Conservation (phyloP, 2,888 invertebrate species). For the Ditula angustiorana region DNA sequence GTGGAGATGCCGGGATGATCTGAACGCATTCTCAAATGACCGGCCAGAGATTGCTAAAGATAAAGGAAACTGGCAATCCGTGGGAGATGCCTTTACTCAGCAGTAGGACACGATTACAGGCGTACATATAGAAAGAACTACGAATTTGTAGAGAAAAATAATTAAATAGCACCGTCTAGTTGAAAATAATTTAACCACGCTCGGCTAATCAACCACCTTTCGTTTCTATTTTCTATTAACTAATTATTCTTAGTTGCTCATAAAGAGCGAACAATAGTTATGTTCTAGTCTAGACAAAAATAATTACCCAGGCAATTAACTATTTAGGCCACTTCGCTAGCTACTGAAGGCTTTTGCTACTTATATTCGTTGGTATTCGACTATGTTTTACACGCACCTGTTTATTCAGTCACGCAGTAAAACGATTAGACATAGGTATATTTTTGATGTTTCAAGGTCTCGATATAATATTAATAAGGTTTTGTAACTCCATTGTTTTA, state of each 20-base stretch:
- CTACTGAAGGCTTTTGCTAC: background rate
- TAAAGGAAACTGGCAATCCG: no score
- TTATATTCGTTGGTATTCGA: background rate
- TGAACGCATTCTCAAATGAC: no score
- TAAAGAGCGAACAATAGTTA: background rate
- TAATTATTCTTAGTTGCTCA: background rate
- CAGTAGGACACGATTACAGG: no score
- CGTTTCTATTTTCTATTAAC: background rate
- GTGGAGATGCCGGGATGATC: no score
- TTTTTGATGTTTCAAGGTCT: conserved; percentile 2
- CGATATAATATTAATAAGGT: background rate
- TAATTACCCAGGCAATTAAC: conserved; percentile 10
- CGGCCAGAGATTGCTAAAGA: no score
- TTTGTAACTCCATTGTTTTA: background rate
- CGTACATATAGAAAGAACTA: no score
- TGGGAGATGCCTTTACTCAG: no score
- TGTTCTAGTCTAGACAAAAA: conserved; percentile 20
- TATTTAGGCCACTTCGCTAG: conserved; percentile 9
- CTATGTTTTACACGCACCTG: conserved; percentile 8
- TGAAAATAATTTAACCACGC: background rate
- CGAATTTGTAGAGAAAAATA: no score
- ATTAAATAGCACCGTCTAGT: background rate
- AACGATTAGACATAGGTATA: background rate
- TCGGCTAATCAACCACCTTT: background rate
- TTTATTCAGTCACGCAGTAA: conserved; percentile 11